Conservation (phyloP, 2,113 vertebrate species). For the Leucosticte australis region DNA sequence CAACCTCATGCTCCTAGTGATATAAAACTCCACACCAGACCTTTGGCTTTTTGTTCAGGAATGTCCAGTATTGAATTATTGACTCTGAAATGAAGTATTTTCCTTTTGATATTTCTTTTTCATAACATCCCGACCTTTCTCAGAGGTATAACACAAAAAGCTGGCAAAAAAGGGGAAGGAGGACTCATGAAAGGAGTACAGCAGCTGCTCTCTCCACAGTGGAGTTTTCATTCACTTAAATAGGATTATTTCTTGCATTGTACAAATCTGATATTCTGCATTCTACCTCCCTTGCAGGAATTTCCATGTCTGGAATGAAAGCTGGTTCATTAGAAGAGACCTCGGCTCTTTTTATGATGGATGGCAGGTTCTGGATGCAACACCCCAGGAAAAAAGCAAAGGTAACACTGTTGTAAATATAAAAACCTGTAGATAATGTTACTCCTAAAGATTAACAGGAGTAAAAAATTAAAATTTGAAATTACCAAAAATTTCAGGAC, state of each 20-base stretch:
- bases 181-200: background rate
- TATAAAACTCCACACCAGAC: background rate
- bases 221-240: background rate
- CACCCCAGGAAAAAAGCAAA: constrained; percentile 67
- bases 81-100: background rate
- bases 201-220: background rate
- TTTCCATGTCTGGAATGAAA: constrained; percentile 66
- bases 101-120: background rate
- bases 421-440: background rate
- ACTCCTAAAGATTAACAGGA: background rate
- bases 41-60: background rate
- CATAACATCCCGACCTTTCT: background rate
- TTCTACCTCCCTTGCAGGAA: constrained; percentile 37
- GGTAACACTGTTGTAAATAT: background rate
- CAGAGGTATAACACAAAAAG: background rate
- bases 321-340: constrained; percentile 63
- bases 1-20: background rate
- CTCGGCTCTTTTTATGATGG: constrained; percentile 55
- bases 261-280: background rate
- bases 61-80: background rate
- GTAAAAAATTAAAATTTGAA: background rate
- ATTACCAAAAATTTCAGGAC: background rate
- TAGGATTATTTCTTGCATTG: background rate
- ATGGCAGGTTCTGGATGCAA: constrained; percentile 69
- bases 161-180: background rate